These are phyloP conservation scores for Paramisgurnus dabryanus DNA, from an alignment of 2,113 vertebrate genomes.

Conservation along the genomic window DNA sequence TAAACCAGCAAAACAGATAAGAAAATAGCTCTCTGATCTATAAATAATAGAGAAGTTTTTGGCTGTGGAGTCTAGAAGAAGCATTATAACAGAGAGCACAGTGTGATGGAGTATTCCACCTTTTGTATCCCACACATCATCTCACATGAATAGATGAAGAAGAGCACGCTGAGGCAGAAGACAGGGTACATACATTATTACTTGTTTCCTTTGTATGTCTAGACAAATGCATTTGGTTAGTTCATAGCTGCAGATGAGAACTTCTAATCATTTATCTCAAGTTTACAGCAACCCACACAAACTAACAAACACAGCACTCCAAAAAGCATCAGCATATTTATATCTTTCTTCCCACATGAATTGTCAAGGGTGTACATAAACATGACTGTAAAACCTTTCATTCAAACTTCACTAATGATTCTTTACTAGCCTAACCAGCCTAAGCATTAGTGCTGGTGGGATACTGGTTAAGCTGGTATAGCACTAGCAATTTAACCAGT, in stretches of 20 bases:
- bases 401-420: not conserved
- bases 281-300: constrained; percentile 18
- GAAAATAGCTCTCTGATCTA: not conserved
- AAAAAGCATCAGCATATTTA: constrained; percentile 23
- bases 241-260: not conserved
- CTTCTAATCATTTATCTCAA: not conserved
- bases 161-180: too few relatives aligned
- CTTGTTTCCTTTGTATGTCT: not conserved
- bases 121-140: not conserved
- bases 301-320: constrained; percentile 16
- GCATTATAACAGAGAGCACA: not conserved
- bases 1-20: too few relatives aligned
- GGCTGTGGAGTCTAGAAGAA: constrained; percentile 10
- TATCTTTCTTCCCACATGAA: not conserved
- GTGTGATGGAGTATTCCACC: not conserved
- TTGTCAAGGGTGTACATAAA: constrained; percentile 13
- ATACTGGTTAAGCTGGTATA: too few relatives aligned
- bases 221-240: not conserved
- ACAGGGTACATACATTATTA: not conserved
- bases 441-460: too few relatives aligned
- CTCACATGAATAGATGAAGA: too few relatives aligned
- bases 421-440: too few relatives aligned
- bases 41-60: constrained; percentile 36
- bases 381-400: not conserved
- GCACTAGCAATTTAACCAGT: too few relatives aligned